These are phyloP conservation scores for Monochamus alternatus DNA, from an alignment of 2,888 invertebrate species.

Conservation along the genomic window DNA sequence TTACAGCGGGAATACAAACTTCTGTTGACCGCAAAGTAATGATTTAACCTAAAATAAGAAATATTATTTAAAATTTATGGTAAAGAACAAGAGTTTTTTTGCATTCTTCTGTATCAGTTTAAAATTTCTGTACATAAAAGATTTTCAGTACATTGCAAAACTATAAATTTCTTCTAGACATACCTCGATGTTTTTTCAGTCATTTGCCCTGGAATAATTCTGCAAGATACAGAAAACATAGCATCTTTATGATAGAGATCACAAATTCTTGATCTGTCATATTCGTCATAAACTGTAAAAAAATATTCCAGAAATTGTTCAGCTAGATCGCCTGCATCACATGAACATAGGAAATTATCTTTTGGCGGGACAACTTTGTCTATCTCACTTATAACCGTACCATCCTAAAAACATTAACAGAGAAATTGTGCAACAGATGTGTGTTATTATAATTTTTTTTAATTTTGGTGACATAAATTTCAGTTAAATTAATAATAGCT, in stretches of 20 bases:
- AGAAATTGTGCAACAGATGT: neutral
- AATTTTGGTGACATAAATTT: no score
- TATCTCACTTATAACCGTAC: conserved; percentile 13
- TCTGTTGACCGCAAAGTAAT: conserved; percentile 28
- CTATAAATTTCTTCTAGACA: no score
- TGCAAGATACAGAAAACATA: conserved; percentile 46
- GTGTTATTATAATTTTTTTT: no score
- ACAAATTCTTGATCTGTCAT: conserved; percentile 35
- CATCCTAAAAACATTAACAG: conserved; percentile 43
- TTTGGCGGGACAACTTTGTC: conserved; percentile 8
- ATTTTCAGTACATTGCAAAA: neutral
- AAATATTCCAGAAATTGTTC: conserved; percentile 48
- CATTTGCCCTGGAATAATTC: conserved; percentile 33
- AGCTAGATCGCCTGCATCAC: conserved; percentile 41
- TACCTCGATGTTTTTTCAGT: no score
- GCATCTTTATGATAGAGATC: conserved; percentile 45
- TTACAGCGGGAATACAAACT: neutral
- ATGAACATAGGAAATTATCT: conserved; percentile 44
- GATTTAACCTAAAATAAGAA: conserved; percentile 36
- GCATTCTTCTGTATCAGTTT: no score
- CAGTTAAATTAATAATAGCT: no score
- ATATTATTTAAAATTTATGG: neutral
- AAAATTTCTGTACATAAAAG: no score
- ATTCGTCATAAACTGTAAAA: conserved; percentile 46
- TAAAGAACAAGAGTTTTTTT: no score